Evolutionary conservation across 2,113 vertebrate species (phyloP), one percentile per base, ranked within the genome.

Genomic region (Platysteira castanea): DNA sequence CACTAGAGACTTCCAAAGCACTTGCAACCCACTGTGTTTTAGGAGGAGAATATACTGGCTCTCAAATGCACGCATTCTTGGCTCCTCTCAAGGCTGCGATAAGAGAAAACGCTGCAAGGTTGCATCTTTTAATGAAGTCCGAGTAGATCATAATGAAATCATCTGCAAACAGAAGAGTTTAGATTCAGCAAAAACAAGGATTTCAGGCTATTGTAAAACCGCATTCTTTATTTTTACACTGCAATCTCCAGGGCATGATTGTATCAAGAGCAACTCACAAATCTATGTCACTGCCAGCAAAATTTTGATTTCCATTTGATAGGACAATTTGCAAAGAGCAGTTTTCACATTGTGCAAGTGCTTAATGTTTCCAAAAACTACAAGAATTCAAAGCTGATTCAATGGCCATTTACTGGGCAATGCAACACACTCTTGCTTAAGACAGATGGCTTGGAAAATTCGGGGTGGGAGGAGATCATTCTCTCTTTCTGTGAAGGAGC

Each of bases 281-380:
- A 87, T 73, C 78, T 88, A 41, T 68, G 84, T 93, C 93, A 95
- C 68, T 88, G 71, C 77, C 80, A 95, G 90, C 70, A 86, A 89
- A 94, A 90, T 71, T 86, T 60, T 94, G 71, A 95, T 90, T 94
- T 95, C 88, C 37, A 71, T 94, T 93, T 84, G 78, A 93, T 84
- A 82, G 75, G 64, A 68, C 73, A 87, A 92, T 90, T 95, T 84
- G 37, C 81, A 97, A 94, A 92, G 64, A 95, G 78, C 42, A 79
- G 80, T 42, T 77, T 73, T 76, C 76, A 57, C 65, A 19, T 4
- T 33, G 53, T 78, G 42, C 5, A 79, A 91, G 57, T 39, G 64
- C 35, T 79, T 86, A 71, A 79, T 7, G 0, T 44, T 76, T 53
- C 9, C 84, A 90, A 89, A 70, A 90, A 61, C 71, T 79, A 54